These are phyloP conservation scores for Clytia hemisphaerica DNA, from an alignment of 30 jellyfish, hydroid and myxozoan species.

Conservation along the genomic window DNA sequence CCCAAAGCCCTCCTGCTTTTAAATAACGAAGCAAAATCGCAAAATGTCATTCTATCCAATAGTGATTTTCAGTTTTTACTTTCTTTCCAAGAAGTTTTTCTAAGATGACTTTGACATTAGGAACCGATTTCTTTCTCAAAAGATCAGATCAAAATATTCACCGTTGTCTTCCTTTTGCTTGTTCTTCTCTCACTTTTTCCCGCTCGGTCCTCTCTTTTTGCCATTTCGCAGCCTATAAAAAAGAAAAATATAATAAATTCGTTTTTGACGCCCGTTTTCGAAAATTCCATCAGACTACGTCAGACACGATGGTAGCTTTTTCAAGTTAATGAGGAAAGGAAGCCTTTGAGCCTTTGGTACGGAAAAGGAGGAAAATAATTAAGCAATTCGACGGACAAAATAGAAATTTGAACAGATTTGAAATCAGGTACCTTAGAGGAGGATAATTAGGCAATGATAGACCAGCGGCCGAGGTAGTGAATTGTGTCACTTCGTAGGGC, in stretches of 20 bases:
- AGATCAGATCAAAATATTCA: background rate
- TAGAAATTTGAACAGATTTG: too few species aligned
- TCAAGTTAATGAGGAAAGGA: background rate
- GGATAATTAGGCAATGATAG: too few species aligned
- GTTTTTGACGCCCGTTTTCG: background rate
- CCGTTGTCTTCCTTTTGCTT: slow-evolving; percentile 76
- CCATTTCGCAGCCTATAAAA: slow-evolving; percentile 69
- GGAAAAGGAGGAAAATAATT: too few species aligned
- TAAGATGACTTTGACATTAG: too few species aligned
- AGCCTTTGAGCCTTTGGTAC: background rate
- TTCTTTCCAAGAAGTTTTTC: too few species aligned
- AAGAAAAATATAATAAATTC: background rate
- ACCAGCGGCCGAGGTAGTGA: too few species aligned
- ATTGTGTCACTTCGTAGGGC: too few species aligned
- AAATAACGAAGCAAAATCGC: background rate
- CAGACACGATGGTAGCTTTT: background rate
- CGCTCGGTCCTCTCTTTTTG: slow-evolving; percentile 61
- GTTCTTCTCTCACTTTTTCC: slow-evolving; percentile 80
- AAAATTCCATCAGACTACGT: background rate
- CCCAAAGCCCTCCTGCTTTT: background rate
- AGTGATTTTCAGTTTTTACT: too few species aligned
- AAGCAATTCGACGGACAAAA: too few species aligned
- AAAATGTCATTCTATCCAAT: too few species aligned
- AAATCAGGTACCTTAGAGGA: too few species aligned
- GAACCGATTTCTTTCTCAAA: too few species aligned